Evolutionary conservation across 64 coral and sea anemone species (phyloP), one percentile per base, ranked within the genome.

Genomic region (Trachythela sp.): DNA sequence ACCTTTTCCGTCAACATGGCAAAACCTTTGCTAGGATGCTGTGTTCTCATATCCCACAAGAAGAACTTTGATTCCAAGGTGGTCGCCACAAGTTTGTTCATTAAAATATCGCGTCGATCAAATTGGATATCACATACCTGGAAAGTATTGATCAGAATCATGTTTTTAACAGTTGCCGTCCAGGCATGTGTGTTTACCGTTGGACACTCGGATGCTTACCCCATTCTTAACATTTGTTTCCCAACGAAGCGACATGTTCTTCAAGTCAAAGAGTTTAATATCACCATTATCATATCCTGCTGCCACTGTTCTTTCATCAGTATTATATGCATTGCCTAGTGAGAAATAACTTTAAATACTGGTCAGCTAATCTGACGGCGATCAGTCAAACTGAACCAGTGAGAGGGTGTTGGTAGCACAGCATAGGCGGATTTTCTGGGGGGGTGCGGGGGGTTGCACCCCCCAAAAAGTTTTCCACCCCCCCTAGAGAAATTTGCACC

Each of bases 231-330:
- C 41, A 75, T 99, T 99, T 43, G 91, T 91, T 87, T 99, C 96
- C 96, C 96, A 99, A 43, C 91, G 84, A 36, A 99, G 35, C 18
- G 96, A 89, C 96, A 99, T 99, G 84, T 99, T 99, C 90, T 94
- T 99, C 42, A 99, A 83, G 33, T 99, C 96, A 95, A 99, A 99
- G 85, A 99, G 84, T 72, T 99, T 99, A 38, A 99, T 91, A 60
- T 99, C 96, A 33, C 96, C 96, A 83, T 99, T 99, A 45, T 99
- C 96, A 90, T 99, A 99, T n/a, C 96, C 96, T 77, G 96, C 96
- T 42, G 88, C 96, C 36, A 99, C 93, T 35, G 41, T 77, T 37
- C 96, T 91, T 38, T 99, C 96, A 30, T 88, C 83, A 58, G 89
- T 17, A 50, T 87, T 95, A 84, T 93, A 94, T 40, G 96, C 87